phyloP scores from a whole-genome alignment of 2,113 vertebrate genomes.

The Ginglymostoma cirratum region DNA sequence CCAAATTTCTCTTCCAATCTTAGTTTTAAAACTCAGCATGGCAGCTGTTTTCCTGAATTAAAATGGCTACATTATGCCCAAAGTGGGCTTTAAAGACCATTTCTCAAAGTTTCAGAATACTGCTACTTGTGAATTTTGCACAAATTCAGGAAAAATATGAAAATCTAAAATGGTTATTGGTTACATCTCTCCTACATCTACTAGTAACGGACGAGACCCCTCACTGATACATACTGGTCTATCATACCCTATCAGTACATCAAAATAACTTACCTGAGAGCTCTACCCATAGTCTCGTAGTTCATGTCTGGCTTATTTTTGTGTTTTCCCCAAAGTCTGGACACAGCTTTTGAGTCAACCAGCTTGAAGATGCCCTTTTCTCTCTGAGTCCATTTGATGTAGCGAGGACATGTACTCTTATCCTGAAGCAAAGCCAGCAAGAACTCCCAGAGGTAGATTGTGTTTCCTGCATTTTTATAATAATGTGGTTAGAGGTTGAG shows the following conservation, averaged over 20 bases:
- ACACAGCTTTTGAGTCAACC: constrained; percentile 95
- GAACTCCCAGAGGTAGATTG: constrained; percentile 96
- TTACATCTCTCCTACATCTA: not conserved
- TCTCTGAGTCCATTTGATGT: constrained; percentile 94
- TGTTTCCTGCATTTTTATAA: constrained; percentile 69
- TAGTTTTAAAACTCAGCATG: too few relatives aligned
- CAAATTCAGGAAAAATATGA: not conserved
- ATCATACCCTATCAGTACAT: not conserved
- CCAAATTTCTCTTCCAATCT: too few relatives aligned
- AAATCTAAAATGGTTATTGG: not conserved
- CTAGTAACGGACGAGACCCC: not conserved
- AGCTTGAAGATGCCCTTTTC: constrained; percentile 94
- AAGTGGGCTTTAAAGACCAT: too few relatives aligned
- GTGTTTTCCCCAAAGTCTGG: constrained; percentile 90
- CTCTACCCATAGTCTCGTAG: constrained; percentile 97
- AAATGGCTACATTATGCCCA: too few relatives aligned
- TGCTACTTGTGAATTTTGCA: too few relatives aligned
- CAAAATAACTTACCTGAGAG: constrained; percentile 72
- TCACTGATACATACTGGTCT: not conserved
- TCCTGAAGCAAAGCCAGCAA: constrained; percentile 90
- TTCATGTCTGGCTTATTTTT: constrained; percentile 99
- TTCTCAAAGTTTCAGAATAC: too few relatives aligned
- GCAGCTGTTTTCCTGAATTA: too few relatives aligned
- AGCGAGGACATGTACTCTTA: constrained; percentile 86
- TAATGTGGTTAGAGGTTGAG: not conserved